Conservation (phyloP, 2,888 invertebrate genomes). For the Caenorhabditis sp. region DNA sequence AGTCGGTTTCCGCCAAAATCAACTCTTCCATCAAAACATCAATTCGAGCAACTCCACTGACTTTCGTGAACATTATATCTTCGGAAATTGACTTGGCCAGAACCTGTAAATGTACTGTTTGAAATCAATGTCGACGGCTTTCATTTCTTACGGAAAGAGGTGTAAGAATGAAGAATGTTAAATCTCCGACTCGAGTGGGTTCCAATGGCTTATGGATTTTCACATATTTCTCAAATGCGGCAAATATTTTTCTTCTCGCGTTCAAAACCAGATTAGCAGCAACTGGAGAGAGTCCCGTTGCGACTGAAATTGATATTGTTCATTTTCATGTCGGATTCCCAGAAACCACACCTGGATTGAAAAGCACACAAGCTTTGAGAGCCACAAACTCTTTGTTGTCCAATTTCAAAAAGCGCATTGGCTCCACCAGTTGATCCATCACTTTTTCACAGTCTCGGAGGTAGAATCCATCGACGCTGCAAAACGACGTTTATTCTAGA, state of each 20-base stretch:
- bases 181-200: conserved; percentile 94
- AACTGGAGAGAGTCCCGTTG: conserved; percentile 86
- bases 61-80: conserved; percentile 77
- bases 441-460: conserved; percentile 93
- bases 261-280: conserved; percentile 88
- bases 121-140: too few relatives aligned
- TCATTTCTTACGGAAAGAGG: conserved; percentile 73
- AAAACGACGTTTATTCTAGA: too few relatives aligned
- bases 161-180: conserved; percentile 81
- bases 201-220: conserved; percentile 90
- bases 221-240: conserved; percentile 95
- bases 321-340: conserved; percentile 82
- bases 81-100: conserved; percentile 76
- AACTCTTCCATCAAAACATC: conserved; percentile 78
- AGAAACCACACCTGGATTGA: too few relatives aligned
- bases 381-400: conserved; percentile 99
- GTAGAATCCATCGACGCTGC: conserved; percentile 80
- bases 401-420: conserved; percentile 88
- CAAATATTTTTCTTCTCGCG: conserved; percentile 93
- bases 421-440: conserved; percentile 96
- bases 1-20: conserved; percentile 73
- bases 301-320: conserved; percentile 83
- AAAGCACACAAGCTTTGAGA: conserved; percentile 97
- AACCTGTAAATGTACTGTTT: conserved; percentile 57
- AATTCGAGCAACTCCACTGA: conserved; percentile 75